phyloP scores from a whole-genome alignment of 2,797 vertebrate genomes.

The Urophycis tenuis region DNA sequence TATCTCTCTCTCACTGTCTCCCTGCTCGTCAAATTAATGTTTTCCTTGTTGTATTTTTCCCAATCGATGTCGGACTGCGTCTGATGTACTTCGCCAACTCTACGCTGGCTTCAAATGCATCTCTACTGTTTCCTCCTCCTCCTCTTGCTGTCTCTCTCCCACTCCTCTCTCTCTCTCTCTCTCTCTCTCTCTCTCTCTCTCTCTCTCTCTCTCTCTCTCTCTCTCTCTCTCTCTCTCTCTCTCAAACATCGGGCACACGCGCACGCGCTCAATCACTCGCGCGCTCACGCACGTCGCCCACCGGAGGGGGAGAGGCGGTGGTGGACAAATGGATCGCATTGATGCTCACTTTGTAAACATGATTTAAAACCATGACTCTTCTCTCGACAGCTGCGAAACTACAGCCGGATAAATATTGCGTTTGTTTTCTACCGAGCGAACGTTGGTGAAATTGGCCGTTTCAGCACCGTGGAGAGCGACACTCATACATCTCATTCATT shows the following conservation, averaged over 20 bases:
- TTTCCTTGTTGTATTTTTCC: no score
- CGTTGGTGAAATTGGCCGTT: constrained; percentile 15
- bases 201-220: constrained; percentile 7
- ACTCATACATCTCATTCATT: neutral
- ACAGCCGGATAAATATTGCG: neutral
- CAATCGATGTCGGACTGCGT: no score
- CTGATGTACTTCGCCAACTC: no score
- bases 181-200: constrained; percentile 22
- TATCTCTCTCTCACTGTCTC: neutral
- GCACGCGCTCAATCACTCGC: constrained; percentile 10
- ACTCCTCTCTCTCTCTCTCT: constrained; percentile 23
- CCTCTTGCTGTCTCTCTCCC: neutral
- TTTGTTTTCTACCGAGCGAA: neutral
- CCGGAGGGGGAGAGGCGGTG: neutral
- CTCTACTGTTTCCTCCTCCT: neutral
- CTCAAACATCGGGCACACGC: neutral
- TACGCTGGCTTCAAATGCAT: neutral
- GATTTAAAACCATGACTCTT: neutral
- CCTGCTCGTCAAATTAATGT: no score
- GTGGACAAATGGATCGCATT: constrained; percentile 3
- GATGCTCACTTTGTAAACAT: constrained; percentile 38
- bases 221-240: constrained; percentile 3
- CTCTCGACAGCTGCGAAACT: neutral
- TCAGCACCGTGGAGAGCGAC: constrained; percentile 60
- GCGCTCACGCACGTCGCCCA: constrained; percentile 11